phyloP scores from a whole-genome alignment of 2,113 vertebrate genomes.

The Petromus typicus region DNA sequence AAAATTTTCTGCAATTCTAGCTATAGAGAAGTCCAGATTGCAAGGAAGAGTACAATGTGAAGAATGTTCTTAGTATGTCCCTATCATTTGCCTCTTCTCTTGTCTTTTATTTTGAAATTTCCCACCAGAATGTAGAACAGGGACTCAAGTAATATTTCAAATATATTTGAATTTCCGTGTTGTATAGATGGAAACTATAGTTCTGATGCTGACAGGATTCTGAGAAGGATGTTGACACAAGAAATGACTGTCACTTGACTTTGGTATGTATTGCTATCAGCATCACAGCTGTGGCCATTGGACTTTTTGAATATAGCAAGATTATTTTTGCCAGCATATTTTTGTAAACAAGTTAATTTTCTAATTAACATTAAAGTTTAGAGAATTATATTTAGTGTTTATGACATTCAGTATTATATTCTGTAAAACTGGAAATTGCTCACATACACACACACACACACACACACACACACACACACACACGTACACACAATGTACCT shows the following conservation, averaged over 20 bases:
- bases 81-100: background rate
- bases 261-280: background rate
- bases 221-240: background rate
- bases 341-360: background rate
- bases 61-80: background rate
- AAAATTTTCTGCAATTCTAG: background rate
- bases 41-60: background rate
- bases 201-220: background rate
- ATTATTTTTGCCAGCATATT: background rate
- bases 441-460: rapidly evolving
- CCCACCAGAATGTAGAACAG: background rate
- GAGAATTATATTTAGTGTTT: background rate
- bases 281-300: background rate
- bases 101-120: background rate
- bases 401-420: background rate
- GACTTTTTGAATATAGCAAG: background rate
- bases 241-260: background rate
- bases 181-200: background rate
- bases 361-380: background rate
- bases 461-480: rapidly evolving
- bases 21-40: background rate
- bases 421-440: background rate
- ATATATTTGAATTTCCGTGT: background rate
- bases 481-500: too few species aligned
- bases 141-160: background rate